phyloP scores from a whole-genome alignment of 2,797 vertebrate genomes.

The Epinephelus malabaricus region DNA sequence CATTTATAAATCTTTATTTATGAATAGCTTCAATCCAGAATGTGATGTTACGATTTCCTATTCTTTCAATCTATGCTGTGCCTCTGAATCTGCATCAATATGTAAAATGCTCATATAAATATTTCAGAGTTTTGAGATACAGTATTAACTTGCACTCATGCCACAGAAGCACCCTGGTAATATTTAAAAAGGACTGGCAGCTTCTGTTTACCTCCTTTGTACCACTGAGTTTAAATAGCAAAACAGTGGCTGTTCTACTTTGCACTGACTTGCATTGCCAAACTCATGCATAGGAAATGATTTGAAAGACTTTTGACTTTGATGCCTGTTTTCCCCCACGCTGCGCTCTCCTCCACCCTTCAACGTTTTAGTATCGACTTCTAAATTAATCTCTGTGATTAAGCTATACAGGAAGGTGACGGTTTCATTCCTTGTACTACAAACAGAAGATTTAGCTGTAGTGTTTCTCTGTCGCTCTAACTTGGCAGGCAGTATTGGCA shows the following conservation, averaged over 20 bases:
- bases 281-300: slow-evolving; percentile 65
- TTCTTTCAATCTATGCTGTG: slow-evolving; percentile 36
- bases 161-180: slow-evolving; percentile 15
- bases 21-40: slow-evolving; percentile 14
- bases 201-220: slow-evolving; percentile 63
- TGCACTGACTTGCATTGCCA: slow-evolving; percentile 43
- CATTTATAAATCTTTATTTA: slow-evolving; percentile 42
- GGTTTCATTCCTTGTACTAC: slow-evolving; percentile 68
- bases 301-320: slow-evolving; percentile 66
- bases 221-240: slow-evolving; percentile 53
- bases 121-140: slow-evolving; percentile 31
- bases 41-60: slow-evolving; percentile 2
- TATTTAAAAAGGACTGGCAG: slow-evolving; percentile 49
- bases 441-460: slow-evolving; percentile 71
- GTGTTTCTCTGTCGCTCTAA: slow-evolving; percentile 66
- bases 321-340: slow-evolving; percentile 55
- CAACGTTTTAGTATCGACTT: slow-evolving; percentile 54
- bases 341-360: slow-evolving; percentile 26
- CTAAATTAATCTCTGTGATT: slow-evolving; percentile 81
- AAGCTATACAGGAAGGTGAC: slow-evolving; percentile 72
- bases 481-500: slow-evolving; percentile 76
- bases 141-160: slow-evolving; percentile 37
- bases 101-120: slow-evolving; percentile 46
- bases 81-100: slow-evolving; percentile 18
- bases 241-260: slow-evolving; percentile 60